Conservation (phyloP, 1,140 invertebrate genomes). For the Trachymyrmex septentrionalis region DNA sequence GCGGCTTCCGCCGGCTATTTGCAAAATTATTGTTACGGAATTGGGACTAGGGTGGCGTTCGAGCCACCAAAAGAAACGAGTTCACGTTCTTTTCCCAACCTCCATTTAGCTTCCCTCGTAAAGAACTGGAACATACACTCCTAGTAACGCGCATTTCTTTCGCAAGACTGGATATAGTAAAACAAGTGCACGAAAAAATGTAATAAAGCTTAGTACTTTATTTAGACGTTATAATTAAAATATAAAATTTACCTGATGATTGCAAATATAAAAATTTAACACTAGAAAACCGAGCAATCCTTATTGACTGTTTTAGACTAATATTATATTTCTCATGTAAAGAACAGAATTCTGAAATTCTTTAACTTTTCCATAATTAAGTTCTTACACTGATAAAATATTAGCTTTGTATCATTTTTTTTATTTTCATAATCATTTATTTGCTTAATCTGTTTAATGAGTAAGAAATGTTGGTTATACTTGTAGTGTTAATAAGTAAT, state of each 20-base stretch:
- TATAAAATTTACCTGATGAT: background rate
- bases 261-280: background rate
- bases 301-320: no score
- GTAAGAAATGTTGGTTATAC: no score
- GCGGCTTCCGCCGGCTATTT: conserved; percentile 79
- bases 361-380: no score
- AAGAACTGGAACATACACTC: conserved; percentile 73
- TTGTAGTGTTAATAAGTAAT: no score
- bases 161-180: background rate
- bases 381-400: no score
- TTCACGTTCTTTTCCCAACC: conserved; percentile 67
- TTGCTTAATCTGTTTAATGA: no score
- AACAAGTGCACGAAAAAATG: conserved; percentile 11
- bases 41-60: conserved; percentile 74
- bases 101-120: conserved; percentile 77
- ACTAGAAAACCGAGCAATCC: no score
- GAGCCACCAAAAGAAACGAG: conserved; percentile 70
- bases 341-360: no score
- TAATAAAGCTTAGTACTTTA: background rate
- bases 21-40: conserved; percentile 83
- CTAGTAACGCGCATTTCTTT: conserved; percentile 50
- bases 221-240: background rate
- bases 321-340: no score
- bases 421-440: no score
- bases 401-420: no score